Evolutionary conservation across 2,888 invertebrate species (phyloP).

Genomic region (Andrena dorsata): DNA sequence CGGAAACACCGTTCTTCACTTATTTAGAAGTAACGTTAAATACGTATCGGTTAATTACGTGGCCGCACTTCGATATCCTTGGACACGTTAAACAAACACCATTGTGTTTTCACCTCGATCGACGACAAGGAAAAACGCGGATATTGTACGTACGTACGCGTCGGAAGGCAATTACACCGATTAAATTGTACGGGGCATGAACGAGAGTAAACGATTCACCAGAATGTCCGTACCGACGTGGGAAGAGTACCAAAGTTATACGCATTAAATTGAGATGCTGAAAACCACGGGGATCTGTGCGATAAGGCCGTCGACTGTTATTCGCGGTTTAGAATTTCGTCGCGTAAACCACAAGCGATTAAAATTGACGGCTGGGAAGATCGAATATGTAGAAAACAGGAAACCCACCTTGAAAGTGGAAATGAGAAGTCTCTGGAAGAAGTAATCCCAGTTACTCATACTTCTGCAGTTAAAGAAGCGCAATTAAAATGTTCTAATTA

Average conservation of each 20-base stretch:
- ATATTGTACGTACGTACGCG: background rate
- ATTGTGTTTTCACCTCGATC: constrained; percentile 16
- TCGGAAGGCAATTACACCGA: background rate
- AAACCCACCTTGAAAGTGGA: constrained; percentile 17
- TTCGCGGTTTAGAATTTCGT: constrained; percentile 28
- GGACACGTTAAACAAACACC: constrained; percentile 3
- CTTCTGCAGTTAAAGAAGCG: background rate
- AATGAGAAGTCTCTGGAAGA: background rate
- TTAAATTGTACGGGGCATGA: constrained; percentile 4
- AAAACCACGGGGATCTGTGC: constrained; percentile 10
- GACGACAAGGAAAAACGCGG: constrained; percentile 16
- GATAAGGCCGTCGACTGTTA: constrained; percentile 33
- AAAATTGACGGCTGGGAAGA: constrained; percentile 20
- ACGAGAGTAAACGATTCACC: background rate
- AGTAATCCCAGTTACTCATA: background rate
- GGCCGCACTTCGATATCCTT: constrained; percentile 23
- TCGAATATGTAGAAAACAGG: constrained; percentile 34
- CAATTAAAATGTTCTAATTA: background rate
- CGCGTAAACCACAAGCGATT: constrained; percentile 55
- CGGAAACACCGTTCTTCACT: background rate
- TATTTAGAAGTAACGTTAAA: constrained; percentile 10
- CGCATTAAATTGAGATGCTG: background rate
- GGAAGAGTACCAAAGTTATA: background rate
- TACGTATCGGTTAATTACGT: constrained; percentile 36
- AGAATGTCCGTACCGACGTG: background rate